A percentile compares a stretch with the other conserved stretches of the same genome.
These are phyloP conservation scores for Agrenia bidenticulata DNA, from an alignment of 2,888 invertebrate genomes.

Conservation along the genomic window DNA sequence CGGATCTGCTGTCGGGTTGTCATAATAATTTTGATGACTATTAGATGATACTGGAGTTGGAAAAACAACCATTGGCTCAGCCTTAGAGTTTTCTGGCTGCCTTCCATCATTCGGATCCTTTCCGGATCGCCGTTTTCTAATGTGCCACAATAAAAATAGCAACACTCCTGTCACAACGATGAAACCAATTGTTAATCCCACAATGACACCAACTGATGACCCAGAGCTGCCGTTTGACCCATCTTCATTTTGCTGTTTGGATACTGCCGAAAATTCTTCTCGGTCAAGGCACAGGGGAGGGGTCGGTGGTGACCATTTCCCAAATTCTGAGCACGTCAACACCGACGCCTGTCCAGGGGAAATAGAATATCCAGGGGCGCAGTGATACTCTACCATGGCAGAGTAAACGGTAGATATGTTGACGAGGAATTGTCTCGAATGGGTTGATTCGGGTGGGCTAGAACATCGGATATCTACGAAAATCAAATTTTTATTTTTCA, in stretches of 20 bases:
- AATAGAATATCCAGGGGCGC: constrained; percentile 72
- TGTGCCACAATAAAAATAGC: constrained; percentile 29
- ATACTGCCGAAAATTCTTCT: constrained; percentile 39
- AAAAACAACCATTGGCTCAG: constrained; percentile 45
- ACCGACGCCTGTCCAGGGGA: constrained; percentile 58
- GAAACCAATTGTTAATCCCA: constrained; percentile 44
- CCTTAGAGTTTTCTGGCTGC: constrained; percentile 35
- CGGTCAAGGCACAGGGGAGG: constrained; percentile 46
- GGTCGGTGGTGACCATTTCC: constrained; percentile 46
- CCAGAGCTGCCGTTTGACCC: constrained; percentile 23
- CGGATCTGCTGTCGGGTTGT: constrained; percentile 50
- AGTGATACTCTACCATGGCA: constrained; percentile 78
- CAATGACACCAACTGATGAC: constrained; percentile 45
- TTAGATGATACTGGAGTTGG: constrained; percentile 24
- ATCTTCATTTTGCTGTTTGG: constrained; percentile 22
- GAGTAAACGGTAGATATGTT: constrained; percentile 81
- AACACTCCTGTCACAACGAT: constrained; percentile 34
- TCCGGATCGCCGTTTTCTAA: constrained; percentile 29
- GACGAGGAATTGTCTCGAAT: constrained; percentile 81
- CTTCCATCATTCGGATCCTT: constrained; percentile 19
- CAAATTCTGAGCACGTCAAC: constrained; percentile 44
- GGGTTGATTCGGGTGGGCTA: constrained; percentile 71
- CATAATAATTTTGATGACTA: constrained; percentile 42
- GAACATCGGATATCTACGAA: constrained; percentile 81
- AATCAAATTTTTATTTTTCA: too few species aligned